Evolutionary conservation across 1,140 invertebrate species (phyloP).

Genomic region (Ceratina calcarata): DNA sequence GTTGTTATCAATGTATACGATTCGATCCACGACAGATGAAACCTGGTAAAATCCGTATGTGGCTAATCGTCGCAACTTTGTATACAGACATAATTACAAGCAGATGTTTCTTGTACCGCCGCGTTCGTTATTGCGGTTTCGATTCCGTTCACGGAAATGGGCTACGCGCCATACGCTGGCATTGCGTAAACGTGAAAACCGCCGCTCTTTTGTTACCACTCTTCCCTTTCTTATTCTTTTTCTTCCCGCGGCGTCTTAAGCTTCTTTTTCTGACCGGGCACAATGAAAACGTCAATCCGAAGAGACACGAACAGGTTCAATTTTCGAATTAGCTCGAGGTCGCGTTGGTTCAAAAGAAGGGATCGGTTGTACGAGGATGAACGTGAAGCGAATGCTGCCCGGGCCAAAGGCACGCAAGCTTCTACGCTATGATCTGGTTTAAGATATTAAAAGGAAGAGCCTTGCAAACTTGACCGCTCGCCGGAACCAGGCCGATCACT

Average conservation of each 20-base stretch:
- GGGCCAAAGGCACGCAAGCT: conserved; percentile 22
- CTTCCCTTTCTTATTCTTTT: not conserved
- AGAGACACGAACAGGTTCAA: conserved; percentile 1
- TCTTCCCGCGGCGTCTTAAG: too few species aligned
- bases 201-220: not conserved
- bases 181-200: conserved; percentile 20
- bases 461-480: conserved; percentile 46
- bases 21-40: too few species aligned
- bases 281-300: conserved; percentile 2
- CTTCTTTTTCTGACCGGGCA: not conserved
- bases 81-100: conserved; percentile 29
- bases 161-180: not conserved
- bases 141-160: not conserved
- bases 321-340: conserved; percentile 20
- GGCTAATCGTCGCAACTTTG: too few species aligned
- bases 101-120: conserved; percentile 23
- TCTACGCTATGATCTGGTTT: conserved; percentile 23
- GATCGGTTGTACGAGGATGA: not conserved
- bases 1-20: too few species aligned
- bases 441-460: conserved; percentile 22
- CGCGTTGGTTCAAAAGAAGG: not conserved
- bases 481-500: conserved; percentile 4
- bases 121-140: conserved; percentile 4
- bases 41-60: too few species aligned
- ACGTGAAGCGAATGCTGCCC: not conserved